Percentiles rank a stretch among this genome's conserved stretches.
Evolutionary conservation across 2,888 invertebrate species (phyloP).

Genomic region (Limnephilus marmoratus): DNA sequence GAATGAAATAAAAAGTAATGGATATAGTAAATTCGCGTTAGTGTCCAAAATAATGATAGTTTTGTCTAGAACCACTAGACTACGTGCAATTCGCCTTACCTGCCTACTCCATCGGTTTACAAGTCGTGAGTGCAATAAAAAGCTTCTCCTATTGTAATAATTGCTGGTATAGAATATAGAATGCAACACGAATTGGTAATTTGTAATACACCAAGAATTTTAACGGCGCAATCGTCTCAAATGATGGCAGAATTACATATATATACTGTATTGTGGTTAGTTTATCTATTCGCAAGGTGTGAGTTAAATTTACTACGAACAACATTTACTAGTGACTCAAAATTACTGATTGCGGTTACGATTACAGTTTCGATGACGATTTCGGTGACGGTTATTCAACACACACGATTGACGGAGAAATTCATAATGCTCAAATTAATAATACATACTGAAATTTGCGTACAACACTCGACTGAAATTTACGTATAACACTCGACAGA

Average conservation of each 20-base stretch:
- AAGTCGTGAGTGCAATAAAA: neutral
- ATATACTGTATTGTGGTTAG: neutral
- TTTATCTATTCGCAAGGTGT: neutral
- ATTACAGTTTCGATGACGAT: neutral
- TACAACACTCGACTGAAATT: too few relatives aligned
- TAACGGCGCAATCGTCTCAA: neutral
- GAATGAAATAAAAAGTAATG: neutral
- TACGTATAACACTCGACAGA: too few relatives aligned
- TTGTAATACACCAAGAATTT: neutral
- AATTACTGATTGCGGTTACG: neutral
- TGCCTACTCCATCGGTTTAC: neutral
- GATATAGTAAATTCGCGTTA: neutral
- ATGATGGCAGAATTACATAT: neutral
- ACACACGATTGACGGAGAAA: too few relatives aligned
- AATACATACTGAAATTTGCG: too few relatives aligned
- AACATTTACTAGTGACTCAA: neutral
- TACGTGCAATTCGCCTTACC: neutral
- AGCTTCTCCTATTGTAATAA: neutral
- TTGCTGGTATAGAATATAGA: neutral
- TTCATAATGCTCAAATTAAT: too few relatives aligned
- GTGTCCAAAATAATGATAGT: neutral
- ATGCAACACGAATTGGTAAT: neutral
- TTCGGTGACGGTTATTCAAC: too few relatives aligned
- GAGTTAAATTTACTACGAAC: neutral
- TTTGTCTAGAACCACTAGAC: neutral